phyloP scores from a whole-genome alignment of 1,140 invertebrate genomes.

The Stegodyphus dumicola region DNA sequence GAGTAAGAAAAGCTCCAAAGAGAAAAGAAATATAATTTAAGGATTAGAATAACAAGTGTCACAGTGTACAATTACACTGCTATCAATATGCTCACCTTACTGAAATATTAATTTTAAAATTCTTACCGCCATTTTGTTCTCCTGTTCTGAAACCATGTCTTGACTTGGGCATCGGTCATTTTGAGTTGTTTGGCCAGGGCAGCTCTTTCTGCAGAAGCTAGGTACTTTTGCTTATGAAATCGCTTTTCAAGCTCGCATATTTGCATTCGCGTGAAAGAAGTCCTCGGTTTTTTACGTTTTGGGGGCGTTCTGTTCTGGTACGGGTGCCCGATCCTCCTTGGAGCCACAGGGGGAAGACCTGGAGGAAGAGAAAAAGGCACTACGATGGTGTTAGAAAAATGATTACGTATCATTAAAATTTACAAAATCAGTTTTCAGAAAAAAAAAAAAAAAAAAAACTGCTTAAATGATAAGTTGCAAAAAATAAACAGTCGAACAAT shows the following conservation, averaged over 20 bases:
- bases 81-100: no score
- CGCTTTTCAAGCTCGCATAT: conserved; percentile 91
- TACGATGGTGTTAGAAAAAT: conserved; percentile 14
- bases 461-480: not conserved
- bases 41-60: no score
- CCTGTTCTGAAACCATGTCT: conserved; percentile 97
- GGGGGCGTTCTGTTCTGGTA: conserved; percentile 98
- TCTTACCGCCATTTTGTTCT: conserved; percentile 97
- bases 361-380: conserved; percentile 66
- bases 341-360: conserved; percentile 62
- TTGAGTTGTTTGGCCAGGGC: conserved; percentile 93
- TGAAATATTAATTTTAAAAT: not conserved
- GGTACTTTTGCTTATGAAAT: conserved; percentile 98
- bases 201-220: conserved; percentile 95
- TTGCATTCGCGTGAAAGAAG: conserved; percentile 90
- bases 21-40: no score
- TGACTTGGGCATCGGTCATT: conserved; percentile 99
- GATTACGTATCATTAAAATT: no score
- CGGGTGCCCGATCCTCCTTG: conserved; percentile 94
- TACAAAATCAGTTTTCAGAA: no score
- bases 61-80: no score
- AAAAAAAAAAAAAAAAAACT: no score
- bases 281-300: conserved; percentile 97
- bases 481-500: not conserved
- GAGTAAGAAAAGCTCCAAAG: no score